A percentile compares a stretch with the other conserved stretches of the same genome.
Conservation (phyloP, 2,888 invertebrate species). For the Megaustenia siamemsis region DNA sequence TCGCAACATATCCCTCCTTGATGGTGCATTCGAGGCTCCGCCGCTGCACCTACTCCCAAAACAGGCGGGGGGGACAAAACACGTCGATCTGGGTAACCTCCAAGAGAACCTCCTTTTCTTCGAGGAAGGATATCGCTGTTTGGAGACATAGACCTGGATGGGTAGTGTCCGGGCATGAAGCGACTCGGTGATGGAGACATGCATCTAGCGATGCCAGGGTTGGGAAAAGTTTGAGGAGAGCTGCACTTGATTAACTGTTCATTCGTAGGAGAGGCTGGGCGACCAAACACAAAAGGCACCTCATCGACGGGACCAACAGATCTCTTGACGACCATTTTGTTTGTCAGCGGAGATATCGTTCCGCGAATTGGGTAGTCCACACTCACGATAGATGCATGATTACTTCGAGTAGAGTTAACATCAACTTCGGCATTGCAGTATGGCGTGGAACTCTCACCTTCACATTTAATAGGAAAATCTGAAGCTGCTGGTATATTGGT, state of each 20-base stretch:
- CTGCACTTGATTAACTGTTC: slow-evolving; percentile 68
- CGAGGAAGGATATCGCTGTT: slow-evolving; percentile 49
- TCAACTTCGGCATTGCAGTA: not conserved
- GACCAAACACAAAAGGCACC: slow-evolving; percentile 72
- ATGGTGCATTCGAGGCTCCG: slow-evolving; percentile 45
- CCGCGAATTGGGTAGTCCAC: slow-evolving; percentile 71
- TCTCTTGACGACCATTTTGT: slow-evolving; percentile 54
- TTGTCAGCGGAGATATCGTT: slow-evolving; percentile 70
- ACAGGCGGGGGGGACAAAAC: slow-evolving; percentile 50
- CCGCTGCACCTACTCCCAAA: slow-evolving; percentile 44
- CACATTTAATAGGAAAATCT: too few relatives aligned
- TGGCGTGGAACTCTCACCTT: not conserved
- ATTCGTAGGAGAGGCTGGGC: slow-evolving; percentile 63
- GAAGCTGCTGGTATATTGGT: too few relatives aligned
- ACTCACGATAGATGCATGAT: not conserved
- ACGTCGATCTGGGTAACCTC: slow-evolving; percentile 14
- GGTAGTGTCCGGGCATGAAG: slow-evolving; percentile 50
- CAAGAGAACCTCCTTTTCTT: slow-evolving; percentile 32
- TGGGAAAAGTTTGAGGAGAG: slow-evolving; percentile 61
- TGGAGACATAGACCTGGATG: slow-evolving; percentile 56
- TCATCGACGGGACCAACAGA: slow-evolving; percentile 61
- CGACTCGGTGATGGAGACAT: slow-evolving; percentile 51
- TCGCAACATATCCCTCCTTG: slow-evolving; percentile 72
- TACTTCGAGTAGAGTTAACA: not conserved
- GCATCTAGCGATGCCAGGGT: slow-evolving; percentile 43